Evolutionary conservation across 2,113 vertebrate species (phyloP).

Genomic region (Lichenostomus cassidix): DNA sequence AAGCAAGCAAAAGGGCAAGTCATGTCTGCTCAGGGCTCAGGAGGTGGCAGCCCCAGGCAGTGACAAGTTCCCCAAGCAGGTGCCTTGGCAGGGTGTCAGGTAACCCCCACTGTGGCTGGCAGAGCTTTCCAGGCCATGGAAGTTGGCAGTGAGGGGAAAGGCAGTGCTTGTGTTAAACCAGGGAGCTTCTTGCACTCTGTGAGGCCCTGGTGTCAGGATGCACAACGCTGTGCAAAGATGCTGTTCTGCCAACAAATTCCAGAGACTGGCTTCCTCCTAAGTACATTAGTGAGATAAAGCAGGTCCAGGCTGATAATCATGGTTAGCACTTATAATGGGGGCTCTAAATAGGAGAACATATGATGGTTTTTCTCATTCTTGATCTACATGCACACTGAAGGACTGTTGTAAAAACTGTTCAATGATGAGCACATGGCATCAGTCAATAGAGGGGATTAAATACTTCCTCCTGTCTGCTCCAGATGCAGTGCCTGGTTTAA

Average conservation of each 20-base stretch:
- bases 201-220: background rate
- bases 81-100: background rate
- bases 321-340: background rate
- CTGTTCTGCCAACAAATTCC: background rate
- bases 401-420: background rate
- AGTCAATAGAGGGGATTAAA: background rate
- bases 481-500: background rate
- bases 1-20: background rate
- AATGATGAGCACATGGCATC: fast-evolving
- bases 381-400: background rate
- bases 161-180: background rate
- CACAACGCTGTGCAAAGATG: background rate
- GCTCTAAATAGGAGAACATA: background rate
- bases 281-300: background rate
- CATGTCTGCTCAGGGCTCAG: background rate
- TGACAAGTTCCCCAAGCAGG: background rate
- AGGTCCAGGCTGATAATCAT: background rate
- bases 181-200: background rate
- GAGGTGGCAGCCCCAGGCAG: background rate
- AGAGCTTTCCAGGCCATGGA: background rate
- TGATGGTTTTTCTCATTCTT: background rate
- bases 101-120: background rate
- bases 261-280: background rate
- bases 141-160: background rate
- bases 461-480: background rate